Evolutionary conservation across 2,888 invertebrate genomes (phyloP), one percentile per base, ranked within the genome.

Genomic region (Meghimatium bilineatum): DNA sequence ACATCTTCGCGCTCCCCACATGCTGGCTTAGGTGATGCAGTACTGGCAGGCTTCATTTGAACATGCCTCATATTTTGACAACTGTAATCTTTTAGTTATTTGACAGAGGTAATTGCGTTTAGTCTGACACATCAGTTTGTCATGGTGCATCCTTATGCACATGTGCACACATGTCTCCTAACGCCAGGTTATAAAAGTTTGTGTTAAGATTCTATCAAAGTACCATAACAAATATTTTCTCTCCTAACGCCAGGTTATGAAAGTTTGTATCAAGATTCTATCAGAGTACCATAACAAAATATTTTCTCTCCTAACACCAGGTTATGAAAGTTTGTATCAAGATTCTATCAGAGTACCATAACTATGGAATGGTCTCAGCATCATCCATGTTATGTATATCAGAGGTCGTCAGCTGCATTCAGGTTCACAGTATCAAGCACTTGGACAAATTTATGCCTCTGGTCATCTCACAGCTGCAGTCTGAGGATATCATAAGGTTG

Each of bases 371-470:
- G 56, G 89, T 92, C 56, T 82, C 88, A 32, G 91, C 92, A 6
- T 92, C 92, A 85, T 91, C 91, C 26, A 86, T 93, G 85, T 87
- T 94, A 85, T 93, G 93, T 88, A 87, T 94, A 36, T 96, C 96
- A 0, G 97, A 97, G 93, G 94, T 98, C 44, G 96, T 96, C 87
- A 95, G 95, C 67, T 95, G 96, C 86, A 94, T 98, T 88, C 96
- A 96, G 92, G 96, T 96, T 0, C 96, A 97, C 89, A 96, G 96
- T 0, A 95, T 98, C 74, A 94, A 95, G 44, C 95, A 95, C 86
- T 94, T 98, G n/a, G 95, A 96, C 1, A 95, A 95, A 90, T 96
- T 97, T 90, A 96, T 97, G 95, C 97, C 97, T 0, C 79, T 88
- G 3, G 85, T 94, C 10, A 69, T 93, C 52, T 88, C 29, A 85